Base-by-base conservation (phyloP, 2,113 vertebrate species). In the Microtus oregoni region DNA sequence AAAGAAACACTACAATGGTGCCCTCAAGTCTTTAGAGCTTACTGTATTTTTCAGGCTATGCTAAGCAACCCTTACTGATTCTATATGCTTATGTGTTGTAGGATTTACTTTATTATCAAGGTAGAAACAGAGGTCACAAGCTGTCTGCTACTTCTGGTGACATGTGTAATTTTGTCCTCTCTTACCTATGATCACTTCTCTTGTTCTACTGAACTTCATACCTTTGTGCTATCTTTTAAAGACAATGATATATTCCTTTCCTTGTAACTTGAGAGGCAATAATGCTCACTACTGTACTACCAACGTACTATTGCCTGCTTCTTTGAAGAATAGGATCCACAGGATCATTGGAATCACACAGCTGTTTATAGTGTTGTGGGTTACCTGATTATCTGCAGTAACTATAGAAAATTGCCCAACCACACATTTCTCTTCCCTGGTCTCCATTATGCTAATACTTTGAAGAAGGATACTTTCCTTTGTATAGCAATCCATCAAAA, bases 391-490 rank as follows among this genome's bases (percentile, higher is more conserved):
- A 92, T 70, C 44, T 92, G 50, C 72, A 15, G 30, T 89, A 81
- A 65, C 24, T 83, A 38, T 30, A 72, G 35, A 89, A 63, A 90
- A 50, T 61, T 65, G 44, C 15, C 47, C 28, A 24, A 47, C 68
- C 32, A 82, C 6, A n/a, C 11, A 47, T 90, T 86, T 96, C 1
- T 30, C 52, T 22, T 95, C 20, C 50, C 17, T 68, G 19, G 38
- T 86, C 38, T 93, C 63, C 58, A 75, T 72, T 96, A 93, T 38
- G 44, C 30, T 35, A 93, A 89, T 72, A 86, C 38, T 79, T 67
- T 47, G 94, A 90, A 92, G 75, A 86, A 96, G 96, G 93, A 50
- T 72, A 50, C 50, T 79, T 87, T 61, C n/a, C 47, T 4, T 65
- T 58, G 50, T 28, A 19, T 38, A 83, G 72, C 68, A 85, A 55